Conservation (phyloP, 2,888 invertebrate species). For the Hirtodrosophila alboralis region DNA sequence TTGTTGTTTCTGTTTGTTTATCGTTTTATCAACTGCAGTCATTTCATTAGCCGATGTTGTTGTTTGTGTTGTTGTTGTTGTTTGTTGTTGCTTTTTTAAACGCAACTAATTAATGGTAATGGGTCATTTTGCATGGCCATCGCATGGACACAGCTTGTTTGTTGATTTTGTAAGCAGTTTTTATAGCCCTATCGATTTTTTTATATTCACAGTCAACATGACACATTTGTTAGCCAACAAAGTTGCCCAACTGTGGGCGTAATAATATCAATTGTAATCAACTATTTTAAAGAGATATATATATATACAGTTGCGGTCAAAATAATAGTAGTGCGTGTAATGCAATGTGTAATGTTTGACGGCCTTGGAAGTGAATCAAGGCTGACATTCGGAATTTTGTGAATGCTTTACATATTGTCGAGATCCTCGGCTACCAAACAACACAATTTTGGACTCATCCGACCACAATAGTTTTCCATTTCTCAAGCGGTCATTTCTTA, state of each 20-base stretch:
- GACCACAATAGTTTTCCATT: too few relatives aligned
- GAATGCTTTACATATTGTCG: too few relatives aligned
- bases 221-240: slow-evolving; percentile 34
- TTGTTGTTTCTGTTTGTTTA: slow-evolving; percentile 54
- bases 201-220: slow-evolving; percentile 43
- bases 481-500: too few relatives aligned
- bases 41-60: slow-evolving; percentile 67
- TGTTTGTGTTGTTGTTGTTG: slow-evolving; percentile 27
- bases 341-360: too few relatives aligned
- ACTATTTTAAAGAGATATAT: neutral
- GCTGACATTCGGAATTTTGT: too few relatives aligned
- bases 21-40: slow-evolving; percentile 64
- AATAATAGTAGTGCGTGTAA: too few relatives aligned
- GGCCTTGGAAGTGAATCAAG: too few relatives aligned
- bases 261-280: neutral
- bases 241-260: slow-evolving; percentile 3
- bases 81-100: slow-evolving; percentile 57
- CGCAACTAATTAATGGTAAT: slow-evolving; percentile 77
- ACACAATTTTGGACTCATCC: too few relatives aligned
- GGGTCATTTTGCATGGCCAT: slow-evolving; percentile 79
- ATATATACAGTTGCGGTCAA: too few relatives aligned
- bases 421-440: too few relatives aligned
- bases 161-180: slow-evolving; percentile 77
- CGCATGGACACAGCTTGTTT: slow-evolving; percentile 68
- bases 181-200: slow-evolving; percentile 59